These are phyloP conservation scores for Oxyteleia sp. DNA, from an alignment of 2,888 invertebrate species.

Conservation along the genomic window DNA sequence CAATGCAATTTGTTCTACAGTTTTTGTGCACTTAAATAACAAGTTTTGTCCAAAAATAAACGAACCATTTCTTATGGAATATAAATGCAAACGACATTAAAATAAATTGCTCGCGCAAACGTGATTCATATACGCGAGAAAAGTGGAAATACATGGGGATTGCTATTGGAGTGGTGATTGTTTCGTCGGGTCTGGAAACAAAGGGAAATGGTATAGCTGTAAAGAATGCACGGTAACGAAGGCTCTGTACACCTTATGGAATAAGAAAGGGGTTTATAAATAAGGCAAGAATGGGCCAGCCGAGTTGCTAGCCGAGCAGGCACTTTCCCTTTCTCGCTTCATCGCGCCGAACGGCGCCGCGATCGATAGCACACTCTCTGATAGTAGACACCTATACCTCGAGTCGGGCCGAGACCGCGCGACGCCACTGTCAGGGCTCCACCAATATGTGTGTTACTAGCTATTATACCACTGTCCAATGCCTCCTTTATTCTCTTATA, in stretches of 20 bases:
- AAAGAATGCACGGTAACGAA: slow-evolving; percentile 6
- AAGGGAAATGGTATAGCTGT: neutral
- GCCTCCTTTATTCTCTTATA: slow-evolving; percentile 13
- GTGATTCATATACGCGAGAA: neutral
- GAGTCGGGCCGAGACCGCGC: slow-evolving; percentile 62
- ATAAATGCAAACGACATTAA: neutral
- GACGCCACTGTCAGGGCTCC: slow-evolving; percentile 64
- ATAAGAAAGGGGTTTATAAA: slow-evolving; percentile 43
- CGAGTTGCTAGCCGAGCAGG: slow-evolving; percentile 75
- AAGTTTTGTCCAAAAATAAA: no score
- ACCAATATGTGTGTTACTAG: slow-evolving; percentile 33
- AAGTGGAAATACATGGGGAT: neutral
- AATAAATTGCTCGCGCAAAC: neutral
- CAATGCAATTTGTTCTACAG: no score
- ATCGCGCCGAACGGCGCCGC: slow-evolving; percentile 78
- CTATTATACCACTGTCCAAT: slow-evolving; percentile 35
- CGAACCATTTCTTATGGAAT: no score
- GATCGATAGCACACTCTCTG: slow-evolving; percentile 64
- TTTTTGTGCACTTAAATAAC: no score
- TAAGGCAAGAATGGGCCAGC: slow-evolving; percentile 52
- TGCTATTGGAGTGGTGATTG: neutral
- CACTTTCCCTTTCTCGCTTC: slow-evolving; percentile 84
- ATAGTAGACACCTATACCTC: slow-evolving; percentile 44
- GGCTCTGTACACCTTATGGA: slow-evolving; percentile 4
- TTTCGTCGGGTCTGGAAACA: neutral